Conservation (phyloP, 2,888 invertebrate species). For the Drosophila phalerata region DNA sequence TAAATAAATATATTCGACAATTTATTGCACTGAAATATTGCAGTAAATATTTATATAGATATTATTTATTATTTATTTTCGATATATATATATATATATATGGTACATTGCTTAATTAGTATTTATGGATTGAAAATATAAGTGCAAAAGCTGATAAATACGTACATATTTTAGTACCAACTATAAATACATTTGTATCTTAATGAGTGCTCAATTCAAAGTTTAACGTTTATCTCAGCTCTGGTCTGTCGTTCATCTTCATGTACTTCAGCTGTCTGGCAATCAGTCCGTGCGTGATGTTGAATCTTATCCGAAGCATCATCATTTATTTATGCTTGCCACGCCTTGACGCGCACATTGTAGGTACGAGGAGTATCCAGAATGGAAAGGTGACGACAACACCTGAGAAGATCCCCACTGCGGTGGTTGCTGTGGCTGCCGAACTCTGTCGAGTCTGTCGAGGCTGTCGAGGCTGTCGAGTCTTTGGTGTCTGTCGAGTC, state of each 20-base stretch:
- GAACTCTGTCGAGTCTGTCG: slow-evolving; percentile 6
- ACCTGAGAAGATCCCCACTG: slow-evolving; percentile 52
- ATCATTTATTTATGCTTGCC: slow-evolving; percentile 78
- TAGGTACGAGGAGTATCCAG: slow-evolving; percentile 6
- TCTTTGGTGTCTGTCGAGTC: background rate
- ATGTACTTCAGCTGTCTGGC: slow-evolving; percentile 36
- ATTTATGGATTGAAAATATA: background rate
- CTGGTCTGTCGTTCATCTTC: slow-evolving; percentile 37
- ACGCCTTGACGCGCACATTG: slow-evolving; percentile 29
- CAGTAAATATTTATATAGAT: background rate
- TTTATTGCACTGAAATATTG: background rate
- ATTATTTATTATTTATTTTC: too few relatives aligned
- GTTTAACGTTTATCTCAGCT: slow-evolving; percentile 23
- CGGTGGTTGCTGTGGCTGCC: slow-evolving; percentile 8
- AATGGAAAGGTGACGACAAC: slow-evolving; percentile 51
- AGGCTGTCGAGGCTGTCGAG: slow-evolving; percentile 7
- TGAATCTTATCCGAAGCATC: slow-evolving; percentile 70
- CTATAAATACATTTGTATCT: background rate
- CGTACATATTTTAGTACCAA: background rate
- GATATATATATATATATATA: too few relatives aligned
- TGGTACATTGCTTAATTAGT: slow-evolving; percentile 1
- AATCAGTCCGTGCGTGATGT: slow-evolving; percentile 51
- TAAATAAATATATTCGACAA: slow-evolving; percentile 32
- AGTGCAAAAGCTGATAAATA: background rate
- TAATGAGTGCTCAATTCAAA: slow-evolving; percentile 19